These are phyloP conservation scores for Kryptolebias ocellatus DNA, from an alignment of 2,797 vertebrate genomes.

Conservation along the genomic window DNA sequence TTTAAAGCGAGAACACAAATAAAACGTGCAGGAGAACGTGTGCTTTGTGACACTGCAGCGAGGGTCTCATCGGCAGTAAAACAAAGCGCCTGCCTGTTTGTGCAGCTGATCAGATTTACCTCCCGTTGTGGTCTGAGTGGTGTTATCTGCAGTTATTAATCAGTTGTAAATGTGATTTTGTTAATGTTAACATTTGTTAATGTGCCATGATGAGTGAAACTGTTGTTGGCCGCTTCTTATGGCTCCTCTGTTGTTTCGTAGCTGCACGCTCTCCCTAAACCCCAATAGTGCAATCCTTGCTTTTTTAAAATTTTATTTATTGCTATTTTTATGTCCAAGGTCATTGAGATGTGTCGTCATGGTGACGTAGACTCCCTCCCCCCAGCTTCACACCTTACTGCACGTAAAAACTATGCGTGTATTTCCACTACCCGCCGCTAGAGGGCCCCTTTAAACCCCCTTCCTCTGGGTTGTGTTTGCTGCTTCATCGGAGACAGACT, in stretches of 20 bases:
- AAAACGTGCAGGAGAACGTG: too few species aligned
- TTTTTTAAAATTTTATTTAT: conserved; percentile 26
- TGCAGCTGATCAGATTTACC: background rate
- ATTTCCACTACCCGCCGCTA: conserved; percentile 57
- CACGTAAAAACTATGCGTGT: conserved; percentile 28
- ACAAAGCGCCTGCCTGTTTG: conserved; percentile 10
- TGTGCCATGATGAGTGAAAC: conserved; percentile 3
- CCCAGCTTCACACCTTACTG: conserved; percentile 40
- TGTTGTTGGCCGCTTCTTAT: background rate
- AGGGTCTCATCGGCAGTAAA: conserved; percentile 15
- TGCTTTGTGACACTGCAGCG: too few species aligned
- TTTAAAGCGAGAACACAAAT: too few species aligned
- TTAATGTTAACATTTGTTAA: too few species aligned
- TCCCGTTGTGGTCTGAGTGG: background rate
- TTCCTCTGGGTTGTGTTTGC: conserved; percentile 21
- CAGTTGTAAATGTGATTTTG: too few species aligned
- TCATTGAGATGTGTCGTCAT: conserved; percentile 68
- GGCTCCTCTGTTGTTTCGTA: background rate
- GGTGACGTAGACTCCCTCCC: conserved; percentile 50
- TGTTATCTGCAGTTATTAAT: too few species aligned
- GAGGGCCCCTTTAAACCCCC: conserved; percentile 52
- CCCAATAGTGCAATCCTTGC: conserved; percentile 17
- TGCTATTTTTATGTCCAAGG: conserved; percentile 74
- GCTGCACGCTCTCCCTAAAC: conserved; percentile 5
- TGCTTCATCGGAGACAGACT: conserved; percentile 10